phyloP scores from a whole-genome alignment of 1,140 invertebrate genomes.

The Aphelenchoides fujianensis region DNA sequence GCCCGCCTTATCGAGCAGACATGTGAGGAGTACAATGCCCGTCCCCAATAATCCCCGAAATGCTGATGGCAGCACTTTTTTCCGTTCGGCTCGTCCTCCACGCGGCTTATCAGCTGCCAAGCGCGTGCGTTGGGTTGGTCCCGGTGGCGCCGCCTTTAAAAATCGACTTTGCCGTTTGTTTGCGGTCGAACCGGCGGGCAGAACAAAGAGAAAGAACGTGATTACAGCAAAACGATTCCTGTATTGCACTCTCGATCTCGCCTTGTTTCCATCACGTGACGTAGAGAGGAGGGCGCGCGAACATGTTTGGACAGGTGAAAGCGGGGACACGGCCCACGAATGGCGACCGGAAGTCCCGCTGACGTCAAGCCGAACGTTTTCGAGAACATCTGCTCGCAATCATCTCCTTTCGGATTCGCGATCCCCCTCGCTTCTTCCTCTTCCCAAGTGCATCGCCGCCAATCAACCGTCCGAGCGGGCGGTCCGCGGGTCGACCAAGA shows the following conservation, averaged over 20 bases:
- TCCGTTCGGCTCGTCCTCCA: background rate
- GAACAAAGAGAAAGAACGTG: too few species aligned
- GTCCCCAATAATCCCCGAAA: background rate
- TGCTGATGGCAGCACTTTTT: background rate
- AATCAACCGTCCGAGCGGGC: background rate
- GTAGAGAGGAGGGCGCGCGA: too few species aligned
- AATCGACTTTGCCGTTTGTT: too few species aligned
- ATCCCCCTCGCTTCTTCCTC: too few species aligned
- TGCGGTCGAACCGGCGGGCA: background rate
- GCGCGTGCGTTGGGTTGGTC: background rate
- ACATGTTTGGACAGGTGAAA: too few species aligned
- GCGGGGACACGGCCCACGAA: background rate
- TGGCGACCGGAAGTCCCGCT: background rate
- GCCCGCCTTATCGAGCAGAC: background rate
- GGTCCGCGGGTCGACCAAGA: background rate
- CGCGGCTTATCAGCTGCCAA: background rate
- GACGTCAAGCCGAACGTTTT: background rate
- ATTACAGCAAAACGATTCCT: too few species aligned
- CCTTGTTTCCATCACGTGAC: too few species aligned
- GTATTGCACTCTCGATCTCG: too few species aligned
- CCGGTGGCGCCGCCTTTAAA: background rate
- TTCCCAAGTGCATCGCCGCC: background rate
- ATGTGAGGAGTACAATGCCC: background rate
- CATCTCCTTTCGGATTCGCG: too few species aligned
- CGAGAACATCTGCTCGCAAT: constrained; percentile 2